Evolutionary conservation across 2,113 vertebrate genomes (phyloP).

Genomic region (Anguilla japonica): DNA sequence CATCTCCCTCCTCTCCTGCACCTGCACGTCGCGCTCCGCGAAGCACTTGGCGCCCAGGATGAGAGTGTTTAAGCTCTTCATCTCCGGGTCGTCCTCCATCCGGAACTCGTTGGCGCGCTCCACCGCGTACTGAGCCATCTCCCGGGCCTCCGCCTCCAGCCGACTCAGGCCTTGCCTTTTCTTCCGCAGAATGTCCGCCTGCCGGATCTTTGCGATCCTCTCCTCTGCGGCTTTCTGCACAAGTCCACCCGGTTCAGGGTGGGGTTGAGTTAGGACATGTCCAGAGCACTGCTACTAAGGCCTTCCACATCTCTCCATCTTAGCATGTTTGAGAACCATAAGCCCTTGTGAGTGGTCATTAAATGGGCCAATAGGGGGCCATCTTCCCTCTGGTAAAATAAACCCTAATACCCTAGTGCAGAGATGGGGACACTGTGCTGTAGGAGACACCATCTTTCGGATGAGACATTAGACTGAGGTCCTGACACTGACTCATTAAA

Average conservation of each 20-base stretch:
- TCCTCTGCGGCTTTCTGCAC: conserved; percentile 65
- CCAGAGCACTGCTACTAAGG: no score
- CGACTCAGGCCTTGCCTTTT: conserved; percentile 70
- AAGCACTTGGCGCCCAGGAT: conserved; percentile 82
- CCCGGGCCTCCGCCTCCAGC: conserved; percentile 72
- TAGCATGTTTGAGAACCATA: no score
- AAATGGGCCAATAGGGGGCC: no score
- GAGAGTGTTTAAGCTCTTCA: conserved; percentile 79
- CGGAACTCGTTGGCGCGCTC: conserved; percentile 67
- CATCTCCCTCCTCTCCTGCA: conserved; percentile 80
- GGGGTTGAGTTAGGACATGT: neutral
- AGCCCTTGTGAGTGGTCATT: no score
- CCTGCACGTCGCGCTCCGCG: conserved; percentile 80
- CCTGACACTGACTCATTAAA: no score
- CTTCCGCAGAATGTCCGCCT: conserved; percentile 61
- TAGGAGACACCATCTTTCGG: no score
- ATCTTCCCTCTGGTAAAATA: no score
- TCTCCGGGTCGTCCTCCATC: conserved; percentile 84
- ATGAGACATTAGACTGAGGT: no score
- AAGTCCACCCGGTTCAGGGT: neutral
- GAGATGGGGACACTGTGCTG: no score
- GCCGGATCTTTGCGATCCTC: conserved; percentile 66
- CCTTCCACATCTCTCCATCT: no score
- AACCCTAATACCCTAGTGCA: no score
- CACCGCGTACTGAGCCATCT: conserved; percentile 67